Evolutionary conservation across 2,888 invertebrate genomes (phyloP).

Genomic region (Neuroscelio doddi): DNA sequence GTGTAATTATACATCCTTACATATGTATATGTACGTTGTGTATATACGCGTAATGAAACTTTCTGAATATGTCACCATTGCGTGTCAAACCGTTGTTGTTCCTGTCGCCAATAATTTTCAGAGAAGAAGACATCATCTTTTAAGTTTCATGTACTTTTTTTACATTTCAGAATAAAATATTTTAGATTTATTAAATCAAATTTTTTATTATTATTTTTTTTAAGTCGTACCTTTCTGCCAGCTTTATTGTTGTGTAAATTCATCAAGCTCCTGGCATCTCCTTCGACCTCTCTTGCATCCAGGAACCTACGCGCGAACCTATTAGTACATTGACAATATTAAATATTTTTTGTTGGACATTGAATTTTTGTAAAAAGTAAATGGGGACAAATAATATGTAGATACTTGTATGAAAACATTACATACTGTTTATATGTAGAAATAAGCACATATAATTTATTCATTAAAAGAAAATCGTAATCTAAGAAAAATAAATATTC

Average conservation of each 20-base stretch:
- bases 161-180: too few relatives aligned
- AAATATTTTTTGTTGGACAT: constrained; percentile 1
- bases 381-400: constrained; percentile 1
- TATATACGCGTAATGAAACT: constrained; percentile 19
- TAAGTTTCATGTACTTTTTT: too few relatives aligned
- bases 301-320: constrained; percentile 90
- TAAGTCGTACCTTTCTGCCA: constrained; percentile 91
- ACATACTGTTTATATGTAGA: too few relatives aligned
- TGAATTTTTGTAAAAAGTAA: background rate
- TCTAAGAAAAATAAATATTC: too few relatives aligned
- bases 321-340: constrained; percentile 53
- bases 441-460: too few relatives aligned
- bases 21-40: background rate
- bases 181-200: too few relatives aligned
- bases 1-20: constrained; percentile 34
- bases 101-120: too few relatives aligned
- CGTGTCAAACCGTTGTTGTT: constrained; percentile 14
- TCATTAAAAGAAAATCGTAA: too few relatives aligned
- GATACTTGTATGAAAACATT: too few relatives aligned
- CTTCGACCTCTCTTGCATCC: constrained; percentile 91
- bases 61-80: constrained; percentile 42
- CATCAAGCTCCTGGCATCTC: constrained; percentile 93
- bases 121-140: too few relatives aligned
- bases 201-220: too few relatives aligned
- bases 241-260: constrained; percentile 97